A percentile compares a stretch with the other conserved stretches of the same genome.
These are phyloP conservation scores for Aphodius granarius DNA, from an alignment of 2,888 invertebrate species.

Conservation along the genomic window DNA sequence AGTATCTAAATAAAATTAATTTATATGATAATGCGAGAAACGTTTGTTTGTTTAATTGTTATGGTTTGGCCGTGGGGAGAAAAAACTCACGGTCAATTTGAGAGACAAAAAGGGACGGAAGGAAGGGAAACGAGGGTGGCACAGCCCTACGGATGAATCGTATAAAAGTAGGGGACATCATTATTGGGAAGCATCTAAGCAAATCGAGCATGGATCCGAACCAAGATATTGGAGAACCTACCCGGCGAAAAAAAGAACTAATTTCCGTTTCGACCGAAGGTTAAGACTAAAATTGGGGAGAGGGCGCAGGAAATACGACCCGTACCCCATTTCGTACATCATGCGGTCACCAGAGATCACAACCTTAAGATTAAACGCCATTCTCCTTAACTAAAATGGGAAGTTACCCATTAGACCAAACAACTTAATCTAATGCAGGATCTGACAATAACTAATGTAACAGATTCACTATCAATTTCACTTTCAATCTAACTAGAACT, in stretches of 20 bases:
- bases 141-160: conserved; percentile 15
- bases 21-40: background rate
- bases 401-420: background rate
- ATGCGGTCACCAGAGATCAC: conserved; percentile 47
- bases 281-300: conserved; percentile 47
- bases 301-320: conserved; percentile 27
- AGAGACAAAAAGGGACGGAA: background rate
- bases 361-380: conserved; percentile 45
- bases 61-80: background rate
- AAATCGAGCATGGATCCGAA: conserved; percentile 48
- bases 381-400: conserved; percentile 39
- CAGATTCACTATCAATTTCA: no score
- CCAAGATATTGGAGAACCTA: conserved; percentile 49
- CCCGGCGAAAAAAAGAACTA: conserved; percentile 51
- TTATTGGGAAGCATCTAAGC: conserved; percentile 45
- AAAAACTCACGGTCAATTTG: background rate
- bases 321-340: conserved; percentile 43
- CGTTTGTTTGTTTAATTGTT: background rate
- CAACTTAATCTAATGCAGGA: background rate
- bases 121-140: background rate
- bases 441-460: background rate
- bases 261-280: conserved; percentile 49
- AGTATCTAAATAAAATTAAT: background rate
- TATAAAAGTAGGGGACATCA: conserved; percentile 37
- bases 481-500: no score